Evolutionary conservation across 2,888 invertebrate genomes (phyloP).

Genomic region (Cataglyphis rosenhaueri): DNA sequence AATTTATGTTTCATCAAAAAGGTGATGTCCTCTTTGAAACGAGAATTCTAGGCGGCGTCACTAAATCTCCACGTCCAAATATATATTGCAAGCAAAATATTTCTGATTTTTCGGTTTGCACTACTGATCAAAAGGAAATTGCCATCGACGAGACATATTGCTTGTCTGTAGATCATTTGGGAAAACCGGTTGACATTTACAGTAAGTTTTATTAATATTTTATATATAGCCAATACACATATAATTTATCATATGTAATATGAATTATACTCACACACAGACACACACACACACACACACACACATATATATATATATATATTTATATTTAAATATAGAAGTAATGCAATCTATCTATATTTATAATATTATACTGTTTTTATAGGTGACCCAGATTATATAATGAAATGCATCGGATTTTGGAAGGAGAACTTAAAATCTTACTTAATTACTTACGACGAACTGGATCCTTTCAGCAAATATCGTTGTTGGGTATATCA

Average conservation of each 20-base stretch:
- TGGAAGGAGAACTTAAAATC: constrained; percentile 99
- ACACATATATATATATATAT: too few relatives aligned
- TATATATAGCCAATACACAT: background rate
- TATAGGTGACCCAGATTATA: constrained; percentile 95
- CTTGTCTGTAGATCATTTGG: constrained; percentile 97
- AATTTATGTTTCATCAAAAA: constrained; percentile 96
- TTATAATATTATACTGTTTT: constrained; percentile 42
- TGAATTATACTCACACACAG: too few relatives aligned
- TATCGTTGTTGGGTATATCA: constrained; percentile 99
- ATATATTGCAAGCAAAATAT: constrained; percentile 97
- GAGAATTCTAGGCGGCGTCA: constrained; percentile 97
- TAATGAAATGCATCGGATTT: constrained; percentile 98
- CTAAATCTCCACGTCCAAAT: constrained; percentile 96
- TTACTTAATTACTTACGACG: constrained; percentile 98
- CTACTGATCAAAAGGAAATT: constrained; percentile 97
- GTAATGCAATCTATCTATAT: background rate
- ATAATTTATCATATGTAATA: background rate
- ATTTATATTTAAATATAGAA: too few relatives aligned
- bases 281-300: too few relatives aligned
- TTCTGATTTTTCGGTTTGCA: constrained; percentile 98
- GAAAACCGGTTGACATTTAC: constrained; percentile 97
- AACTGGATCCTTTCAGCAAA: constrained; percentile 97
- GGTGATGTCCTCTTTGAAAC: constrained; percentile 97
- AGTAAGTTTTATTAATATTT: constrained; percentile 86
- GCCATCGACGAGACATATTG: constrained; percentile 98